Percentiles rank a stretch among this genome's conserved stretches.
phyloP scores from a whole-genome alignment of 2,797 vertebrate species.

The Sparidentex hasta region DNA sequence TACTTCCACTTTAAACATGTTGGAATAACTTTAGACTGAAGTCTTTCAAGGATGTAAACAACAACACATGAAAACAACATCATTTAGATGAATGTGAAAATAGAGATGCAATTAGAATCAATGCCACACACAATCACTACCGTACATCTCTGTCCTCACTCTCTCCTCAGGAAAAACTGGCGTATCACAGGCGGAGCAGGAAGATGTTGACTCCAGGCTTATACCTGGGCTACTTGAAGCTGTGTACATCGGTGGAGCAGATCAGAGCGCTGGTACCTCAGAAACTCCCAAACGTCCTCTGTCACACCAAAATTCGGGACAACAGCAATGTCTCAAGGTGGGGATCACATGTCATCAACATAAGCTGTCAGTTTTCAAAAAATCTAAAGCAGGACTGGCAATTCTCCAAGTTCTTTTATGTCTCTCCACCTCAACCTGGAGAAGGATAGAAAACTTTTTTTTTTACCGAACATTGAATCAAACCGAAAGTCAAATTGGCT shows the following conservation, averaged over 20 bases:
- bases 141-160: conserved; percentile 27
- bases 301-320: conserved; percentile 92
- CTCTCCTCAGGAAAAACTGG: conserved; percentile 89
- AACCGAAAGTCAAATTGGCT: too few relatives aligned
- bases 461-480: too few relatives aligned
- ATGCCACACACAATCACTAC: neutral
- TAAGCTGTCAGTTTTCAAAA: too few relatives aligned
- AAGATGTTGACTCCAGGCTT: conserved; percentile 89
- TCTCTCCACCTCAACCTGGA: too few relatives aligned
- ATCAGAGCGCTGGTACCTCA: conserved; percentile 92
- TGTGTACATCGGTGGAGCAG: conserved; percentile 94
- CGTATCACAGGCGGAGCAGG: conserved; percentile 90
- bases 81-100: conserved; percentile 8
- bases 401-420: too few relatives aligned
- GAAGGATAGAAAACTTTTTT: too few relatives aligned
- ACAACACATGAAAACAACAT: conserved; percentile 33
- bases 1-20: conserved; percentile 57
- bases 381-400: too few relatives aligned
- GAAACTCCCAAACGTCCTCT: conserved; percentile 91
- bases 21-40: conserved; percentile 38
- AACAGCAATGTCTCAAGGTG: conserved; percentile 93
- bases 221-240: conserved; percentile 94
- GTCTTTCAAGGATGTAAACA: conserved; percentile 27
- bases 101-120: neutral
- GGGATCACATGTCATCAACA: neutral